Percentiles rank a stretch among this genome's conserved stretches.
These are phyloP conservation scores for Drosophila pseudotalamancana DNA, from an alignment of 2,888 invertebrate species.

Conservation along the genomic window DNA sequence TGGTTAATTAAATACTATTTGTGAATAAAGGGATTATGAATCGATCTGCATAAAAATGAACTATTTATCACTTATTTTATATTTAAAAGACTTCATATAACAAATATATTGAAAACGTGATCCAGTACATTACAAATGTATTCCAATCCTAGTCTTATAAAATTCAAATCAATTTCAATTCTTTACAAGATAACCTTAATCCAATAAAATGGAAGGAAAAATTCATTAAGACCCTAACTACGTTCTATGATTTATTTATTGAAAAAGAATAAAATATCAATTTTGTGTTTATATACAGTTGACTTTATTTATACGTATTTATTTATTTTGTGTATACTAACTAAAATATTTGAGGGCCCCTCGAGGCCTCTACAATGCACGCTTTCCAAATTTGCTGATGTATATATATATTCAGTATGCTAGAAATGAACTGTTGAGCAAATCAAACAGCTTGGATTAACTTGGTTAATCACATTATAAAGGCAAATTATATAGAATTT, in stretches of 20 bases:
- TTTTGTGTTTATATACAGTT: constrained; percentile 66
- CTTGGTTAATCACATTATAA: constrained; percentile 74
- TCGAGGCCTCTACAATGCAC: constrained; percentile 42
- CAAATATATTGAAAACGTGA: too few species aligned
- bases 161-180: too few species aligned
- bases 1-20: constrained; percentile 35
- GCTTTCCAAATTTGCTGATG: constrained; percentile 21
- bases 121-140: too few species aligned
- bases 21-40: constrained; percentile 77
- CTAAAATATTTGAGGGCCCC: constrained; percentile 52
- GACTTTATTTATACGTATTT: constrained; percentile 73
- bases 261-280: not conserved
- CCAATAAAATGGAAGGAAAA: too few species aligned
- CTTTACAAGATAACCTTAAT: too few species aligned
- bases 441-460: constrained; percentile 76
- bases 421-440: constrained; percentile 75
- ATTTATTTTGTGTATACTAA: constrained; percentile 50
- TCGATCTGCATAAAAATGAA: constrained; percentile 32
- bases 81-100: too few species aligned
- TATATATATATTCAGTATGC: constrained; percentile 33
- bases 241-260: too few species aligned
- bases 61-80: not conserved
- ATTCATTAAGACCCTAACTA: too few species aligned
- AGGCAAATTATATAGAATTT: constrained; percentile 76
- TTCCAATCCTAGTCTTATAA: too few species aligned